Evolutionary conservation across 2,797 vertebrate genomes (phyloP).

Genomic region (Bovichtus variegatus): DNA sequence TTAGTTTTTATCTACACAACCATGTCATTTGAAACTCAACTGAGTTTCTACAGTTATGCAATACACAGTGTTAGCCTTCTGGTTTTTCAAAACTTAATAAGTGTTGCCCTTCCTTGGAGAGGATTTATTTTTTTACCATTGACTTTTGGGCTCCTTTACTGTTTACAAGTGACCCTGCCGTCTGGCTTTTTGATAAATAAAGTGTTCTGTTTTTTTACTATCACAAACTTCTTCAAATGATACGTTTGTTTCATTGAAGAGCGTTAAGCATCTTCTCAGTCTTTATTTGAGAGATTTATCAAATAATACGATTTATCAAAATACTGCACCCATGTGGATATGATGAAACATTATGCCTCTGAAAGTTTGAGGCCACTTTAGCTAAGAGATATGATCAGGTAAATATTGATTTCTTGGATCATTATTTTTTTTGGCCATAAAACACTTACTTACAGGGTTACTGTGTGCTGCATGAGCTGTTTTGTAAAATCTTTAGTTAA

Average conservation of each 20-base stretch:
- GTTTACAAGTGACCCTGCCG: background rate
- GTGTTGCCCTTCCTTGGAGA: background rate
- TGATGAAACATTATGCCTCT: constrained; percentile 9
- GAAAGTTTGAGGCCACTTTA: constrained; percentile 10
- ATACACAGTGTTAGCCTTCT: background rate
- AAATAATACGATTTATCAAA: constrained; percentile 2
- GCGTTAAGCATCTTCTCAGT: background rate
- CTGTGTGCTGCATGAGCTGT: constrained; percentile 4
- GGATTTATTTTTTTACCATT: background rate
- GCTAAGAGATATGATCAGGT: constrained; percentile 10
- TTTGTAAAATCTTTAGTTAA: background rate
- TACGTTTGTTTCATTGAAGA: background rate
- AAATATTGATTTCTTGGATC: constrained; percentile 23
- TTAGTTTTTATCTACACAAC: background rate
- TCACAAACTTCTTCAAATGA: background rate
- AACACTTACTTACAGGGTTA: constrained; percentile 8
- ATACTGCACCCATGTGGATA: background rate
- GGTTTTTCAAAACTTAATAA: background rate
- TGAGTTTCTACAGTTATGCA: background rate
- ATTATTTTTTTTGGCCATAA: background rate
- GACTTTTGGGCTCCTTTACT: background rate
- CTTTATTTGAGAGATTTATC: constrained; percentile 1
- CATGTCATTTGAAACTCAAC: background rate
- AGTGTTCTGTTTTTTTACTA: background rate
- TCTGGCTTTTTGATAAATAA: constrained; percentile 9